Percentiles rank a stretch among this genome's conserved stretches.
These are phyloP conservation scores for Dendrocincla tyrannina DNA, from an alignment of 2,797 vertebrate genomes.

Conservation along the genomic window DNA sequence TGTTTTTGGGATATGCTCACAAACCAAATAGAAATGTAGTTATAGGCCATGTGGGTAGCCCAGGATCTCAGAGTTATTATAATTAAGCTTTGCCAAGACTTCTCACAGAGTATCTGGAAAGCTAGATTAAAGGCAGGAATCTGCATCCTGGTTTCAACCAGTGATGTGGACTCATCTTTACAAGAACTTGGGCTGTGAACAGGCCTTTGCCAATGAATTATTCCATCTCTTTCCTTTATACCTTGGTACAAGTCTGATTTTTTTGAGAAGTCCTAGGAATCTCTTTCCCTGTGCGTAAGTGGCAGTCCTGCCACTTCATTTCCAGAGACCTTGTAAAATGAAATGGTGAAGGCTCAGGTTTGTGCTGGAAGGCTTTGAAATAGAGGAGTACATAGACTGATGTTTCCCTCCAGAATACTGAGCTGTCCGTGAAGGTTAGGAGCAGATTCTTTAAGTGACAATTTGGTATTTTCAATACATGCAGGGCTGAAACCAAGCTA, in stretches of 20 bases:
- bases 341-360: neutral
- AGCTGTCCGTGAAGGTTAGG: neutral
- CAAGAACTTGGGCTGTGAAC: neutral
- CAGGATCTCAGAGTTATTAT: neutral
- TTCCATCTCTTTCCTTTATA: neutral
- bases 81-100: neutral
- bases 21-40: neutral
- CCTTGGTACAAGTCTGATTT: neutral
- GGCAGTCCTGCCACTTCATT: neutral
- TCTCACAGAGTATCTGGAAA: neutral
- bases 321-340: neutral
- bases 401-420: neutral
- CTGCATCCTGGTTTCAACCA: neutral
- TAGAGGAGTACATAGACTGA: neutral
- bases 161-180: neutral
- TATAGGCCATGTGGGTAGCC: neutral
- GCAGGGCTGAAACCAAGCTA: neutral
- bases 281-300: neutral
- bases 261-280: neutral
- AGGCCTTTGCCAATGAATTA: neutral
- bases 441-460: neutral
- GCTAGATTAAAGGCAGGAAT: neutral
- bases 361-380: neutral
- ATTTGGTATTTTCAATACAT: neutral
- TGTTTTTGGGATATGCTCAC: neutral